A percentile compares a stretch with the other conserved stretches of the same genome.
Conservation (phyloP, 2,888 invertebrate genomes). For the Hypselothyrea guttata region DNA sequence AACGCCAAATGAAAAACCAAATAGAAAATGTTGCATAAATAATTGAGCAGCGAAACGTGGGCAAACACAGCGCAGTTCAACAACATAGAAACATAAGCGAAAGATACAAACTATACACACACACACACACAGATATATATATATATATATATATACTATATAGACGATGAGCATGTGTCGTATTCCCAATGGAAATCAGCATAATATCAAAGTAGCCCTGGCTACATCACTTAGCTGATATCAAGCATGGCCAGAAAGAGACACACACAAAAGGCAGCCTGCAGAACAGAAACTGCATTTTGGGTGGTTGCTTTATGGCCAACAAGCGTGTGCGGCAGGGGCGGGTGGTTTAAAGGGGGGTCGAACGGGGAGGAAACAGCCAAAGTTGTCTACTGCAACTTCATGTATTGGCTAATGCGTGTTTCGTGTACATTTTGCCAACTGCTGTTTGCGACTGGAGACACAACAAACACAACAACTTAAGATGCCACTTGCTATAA, state of each 20-base stretch:
- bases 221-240: constrained; percentile 43
- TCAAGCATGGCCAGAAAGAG: constrained; percentile 5
- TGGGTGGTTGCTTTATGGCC: constrained; percentile 49
- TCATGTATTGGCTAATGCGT: constrained; percentile 50
- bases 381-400: constrained; percentile 36
- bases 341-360: not conserved
- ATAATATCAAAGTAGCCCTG: constrained; percentile 66
- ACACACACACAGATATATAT: constrained; percentile 3
- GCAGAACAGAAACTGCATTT: constrained; percentile 39
- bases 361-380: not conserved
- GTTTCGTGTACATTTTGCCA: constrained; percentile 42
- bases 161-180: constrained; percentile 56
- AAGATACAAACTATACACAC: not conserved
- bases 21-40: constrained; percentile 73
- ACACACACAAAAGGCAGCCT: constrained; percentile 10
- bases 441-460: constrained; percentile 22
- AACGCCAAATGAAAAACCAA: constrained; percentile 45
- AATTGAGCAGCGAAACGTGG: constrained; percentile 55
- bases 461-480: constrained; percentile 17
- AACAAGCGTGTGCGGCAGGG: not conserved
- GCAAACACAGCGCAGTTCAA: not conserved
- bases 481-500: constrained; percentile 8
- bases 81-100: not conserved
- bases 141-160: not conserved
- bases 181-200: constrained; percentile 79